Evolutionary conservation across 2,888 invertebrate genomes (phyloP), one percentile per base, ranked within the genome.

Genomic region (Linnaemya tessellans): DNA sequence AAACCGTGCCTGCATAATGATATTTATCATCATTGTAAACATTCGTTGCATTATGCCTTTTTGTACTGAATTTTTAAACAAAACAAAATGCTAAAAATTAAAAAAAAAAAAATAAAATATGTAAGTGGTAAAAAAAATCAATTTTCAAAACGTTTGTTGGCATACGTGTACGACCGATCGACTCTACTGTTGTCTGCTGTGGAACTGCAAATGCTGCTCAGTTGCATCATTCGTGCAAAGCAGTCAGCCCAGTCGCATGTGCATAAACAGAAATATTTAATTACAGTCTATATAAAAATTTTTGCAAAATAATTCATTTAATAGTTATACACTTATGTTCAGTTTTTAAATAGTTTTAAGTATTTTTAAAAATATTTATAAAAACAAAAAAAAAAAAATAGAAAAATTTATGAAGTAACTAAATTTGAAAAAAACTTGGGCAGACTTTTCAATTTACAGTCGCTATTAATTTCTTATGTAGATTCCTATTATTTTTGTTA

Each of bases 1-100:
- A 65, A 73, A 30, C 65, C 67, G 41, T 60, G 73, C 58, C 67
- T 58, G 58, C 67, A 60, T 74, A 74, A 74, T 71, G 65, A 35
- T 41, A 71, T 73, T 67, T 67, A 80, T 70, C 49, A 64, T 71
- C 18, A 51, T 70, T 51, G 15, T 60, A 18, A 46, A 78, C 56
- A 68, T 30, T 60, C 20, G 43, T 18, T 62, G 18, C 43, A 64
- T 41, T 70, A 54, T 43, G 54, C 60, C 35, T 64, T 30, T 30
- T 56, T 75, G 49, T 51, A n/a, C 18, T 4, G 51, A 35, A 18
- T 41, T 43, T 54, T 64, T 51, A 46, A 64, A 35, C 38, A 60
- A 78, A 78, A 56, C 13, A 35, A 67, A 70, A 62, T 60, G 49
- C n/a, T 38, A 13, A 46, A 77, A 56, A 46, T 51, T 38, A 51